A percentile compares a stretch with the other conserved stretches of the same genome.
phyloP scores from a whole-genome alignment of 2,797 vertebrate species.

The Furcifer pardalis region DNA sequence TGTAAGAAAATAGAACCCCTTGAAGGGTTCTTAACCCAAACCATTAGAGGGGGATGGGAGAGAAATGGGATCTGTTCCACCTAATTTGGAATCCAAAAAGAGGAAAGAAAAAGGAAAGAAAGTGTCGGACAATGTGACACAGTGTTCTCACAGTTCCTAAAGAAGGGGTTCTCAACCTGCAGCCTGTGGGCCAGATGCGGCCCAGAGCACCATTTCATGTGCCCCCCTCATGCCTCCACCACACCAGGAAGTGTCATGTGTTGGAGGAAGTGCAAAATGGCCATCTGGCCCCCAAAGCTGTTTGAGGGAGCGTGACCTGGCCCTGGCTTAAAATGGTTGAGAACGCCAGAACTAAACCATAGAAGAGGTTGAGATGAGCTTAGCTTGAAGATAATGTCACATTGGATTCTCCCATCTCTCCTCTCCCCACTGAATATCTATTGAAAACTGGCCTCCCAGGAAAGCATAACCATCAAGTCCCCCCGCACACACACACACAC shows the following conservation, averaged over 20 bases:
- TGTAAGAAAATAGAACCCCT: conserved; percentile 55
- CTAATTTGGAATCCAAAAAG: background rate
- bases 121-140: too few species aligned
- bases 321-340: too few species aligned
- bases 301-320: too few species aligned
- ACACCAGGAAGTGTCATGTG: too few species aligned
- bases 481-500: too few species aligned
- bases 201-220: too few species aligned
- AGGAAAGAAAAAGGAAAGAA: background rate
- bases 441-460: conserved; percentile 43
- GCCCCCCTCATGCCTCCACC: too few species aligned
- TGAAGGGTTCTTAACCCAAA: conserved; percentile 70
- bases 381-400: background rate
- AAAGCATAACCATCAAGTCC: conserved; percentile 51
- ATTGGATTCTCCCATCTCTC: conserved; percentile 58
- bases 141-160: too few species aligned
- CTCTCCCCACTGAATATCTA: conserved; percentile 17
- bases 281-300: too few species aligned
- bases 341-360: conserved; percentile 11
- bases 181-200: too few species aligned
- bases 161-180: too few species aligned
- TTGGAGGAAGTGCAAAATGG: too few species aligned
- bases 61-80: conserved; percentile 9
- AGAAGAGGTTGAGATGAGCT: conserved; percentile 55
- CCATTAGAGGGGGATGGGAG: conserved; percentile 43